phyloP scores from a whole-genome alignment of 1,140 invertebrate species.

The Oedothorax gibbosus region DNA sequence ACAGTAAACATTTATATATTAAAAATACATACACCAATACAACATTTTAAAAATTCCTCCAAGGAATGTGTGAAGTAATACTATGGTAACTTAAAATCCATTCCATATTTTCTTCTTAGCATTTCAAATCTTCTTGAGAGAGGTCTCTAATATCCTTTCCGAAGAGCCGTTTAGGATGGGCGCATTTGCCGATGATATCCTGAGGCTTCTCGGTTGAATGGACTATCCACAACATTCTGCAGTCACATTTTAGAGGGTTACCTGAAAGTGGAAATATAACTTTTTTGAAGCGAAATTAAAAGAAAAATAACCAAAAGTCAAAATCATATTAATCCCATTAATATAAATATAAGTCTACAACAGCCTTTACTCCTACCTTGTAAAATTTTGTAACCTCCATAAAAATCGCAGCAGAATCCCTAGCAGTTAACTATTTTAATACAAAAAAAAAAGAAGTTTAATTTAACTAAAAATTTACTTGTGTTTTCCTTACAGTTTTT shows the following conservation, averaged over 20 bases:
- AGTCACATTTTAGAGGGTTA: conserved; percentile 46
- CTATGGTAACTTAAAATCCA: neutral
- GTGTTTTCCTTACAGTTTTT: neutral
- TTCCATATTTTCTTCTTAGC: neutral
- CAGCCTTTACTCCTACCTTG: too few relatives aligned
- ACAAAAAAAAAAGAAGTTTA: too few relatives aligned
- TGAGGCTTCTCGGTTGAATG: neutral
- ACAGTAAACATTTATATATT: too few relatives aligned
- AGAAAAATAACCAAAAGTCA: neutral
- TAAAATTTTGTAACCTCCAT: too few relatives aligned
- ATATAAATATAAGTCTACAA: too few relatives aligned
- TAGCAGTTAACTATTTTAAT: too few relatives aligned
- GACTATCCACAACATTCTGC: conserved; percentile 27
- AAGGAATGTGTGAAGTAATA: neutral
- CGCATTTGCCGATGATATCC: conserved; percentile 33
- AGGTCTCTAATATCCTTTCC: conserved; percentile 30
- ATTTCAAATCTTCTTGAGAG: conserved; percentile 9
- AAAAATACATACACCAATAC: too few relatives aligned
- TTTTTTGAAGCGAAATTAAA: neutral
- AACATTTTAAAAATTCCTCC: too few relatives aligned
- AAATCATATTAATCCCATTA: neutral
- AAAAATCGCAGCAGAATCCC: too few relatives aligned
- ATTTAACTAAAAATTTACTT: too few relatives aligned
- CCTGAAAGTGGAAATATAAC: neutral
- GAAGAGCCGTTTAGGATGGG: conserved; percentile 29